Conservation (phyloP, 2,113 vertebrate species). For the Dromiciops gliroides region DNA sequence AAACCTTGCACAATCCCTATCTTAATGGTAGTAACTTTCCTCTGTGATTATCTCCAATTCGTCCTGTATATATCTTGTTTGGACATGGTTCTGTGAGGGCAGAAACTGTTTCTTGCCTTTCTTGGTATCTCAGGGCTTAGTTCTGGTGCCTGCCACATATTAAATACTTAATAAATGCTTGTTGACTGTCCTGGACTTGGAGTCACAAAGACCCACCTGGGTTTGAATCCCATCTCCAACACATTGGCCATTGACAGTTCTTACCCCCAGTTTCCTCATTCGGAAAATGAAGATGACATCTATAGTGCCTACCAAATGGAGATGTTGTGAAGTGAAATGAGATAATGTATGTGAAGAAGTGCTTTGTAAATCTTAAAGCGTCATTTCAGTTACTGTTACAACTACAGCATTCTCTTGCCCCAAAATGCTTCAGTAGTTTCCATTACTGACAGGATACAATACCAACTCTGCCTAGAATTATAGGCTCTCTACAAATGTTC, state of each 20-base stretch:
- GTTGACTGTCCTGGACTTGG: not conserved
- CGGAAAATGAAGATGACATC: not conserved
- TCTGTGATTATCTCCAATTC: not conserved
- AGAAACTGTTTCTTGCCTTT: not conserved
- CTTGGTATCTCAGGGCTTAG: not conserved
- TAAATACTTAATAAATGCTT: not conserved
- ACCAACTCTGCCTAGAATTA: not conserved
- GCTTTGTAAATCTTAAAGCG: not conserved
- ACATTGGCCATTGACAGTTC: not conserved
- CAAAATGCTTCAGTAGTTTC: not conserved
- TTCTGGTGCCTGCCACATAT: not conserved
- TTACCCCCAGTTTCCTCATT: not conserved
- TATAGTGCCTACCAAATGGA: not conserved
- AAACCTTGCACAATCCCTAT: not conserved
- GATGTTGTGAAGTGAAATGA: not conserved
- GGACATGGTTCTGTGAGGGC: not conserved
- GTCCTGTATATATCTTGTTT: too few relatives aligned
- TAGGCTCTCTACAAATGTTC: not conserved
- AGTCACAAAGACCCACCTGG: not conserved
- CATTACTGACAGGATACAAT: not conserved
- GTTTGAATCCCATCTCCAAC: not conserved
- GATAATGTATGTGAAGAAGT: not conserved
- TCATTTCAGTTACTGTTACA: not conserved
- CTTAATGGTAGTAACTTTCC: not conserved
- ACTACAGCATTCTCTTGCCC: not conserved